These are phyloP conservation scores for Pempheris klunzingeri DNA, from an alignment of 2,797 vertebrate genomes.

Conservation along the genomic window DNA sequence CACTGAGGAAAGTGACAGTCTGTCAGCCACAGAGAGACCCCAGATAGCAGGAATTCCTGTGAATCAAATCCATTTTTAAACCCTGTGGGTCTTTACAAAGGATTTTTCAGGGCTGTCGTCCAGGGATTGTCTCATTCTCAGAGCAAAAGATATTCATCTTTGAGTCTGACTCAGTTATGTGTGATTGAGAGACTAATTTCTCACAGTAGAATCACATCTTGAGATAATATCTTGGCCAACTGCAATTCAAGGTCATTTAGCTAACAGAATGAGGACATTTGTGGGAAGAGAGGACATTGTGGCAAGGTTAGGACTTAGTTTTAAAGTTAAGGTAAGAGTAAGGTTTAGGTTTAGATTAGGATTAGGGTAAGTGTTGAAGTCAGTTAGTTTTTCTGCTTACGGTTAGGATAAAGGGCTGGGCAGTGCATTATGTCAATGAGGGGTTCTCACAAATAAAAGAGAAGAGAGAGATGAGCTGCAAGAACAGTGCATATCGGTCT, in stretches of 20 bases:
- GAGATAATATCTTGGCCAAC: slow-evolving; percentile 20
- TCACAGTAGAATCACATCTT: slow-evolving; percentile 33
- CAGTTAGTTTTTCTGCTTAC: too few species aligned
- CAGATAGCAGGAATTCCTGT: slow-evolving; percentile 55
- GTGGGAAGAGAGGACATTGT: too few species aligned
- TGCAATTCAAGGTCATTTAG: slow-evolving; percentile 16
- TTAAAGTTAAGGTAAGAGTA: too few species aligned
- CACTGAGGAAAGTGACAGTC: slow-evolving; percentile 40
- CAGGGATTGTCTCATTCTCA: slow-evolving; percentile 44
- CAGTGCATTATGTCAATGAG: too few species aligned
- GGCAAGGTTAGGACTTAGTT: too few species aligned
- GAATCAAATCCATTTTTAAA: slow-evolving; percentile 50
- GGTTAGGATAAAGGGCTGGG: too few species aligned
- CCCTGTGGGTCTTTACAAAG: slow-evolving; percentile 24
- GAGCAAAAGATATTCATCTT: slow-evolving; percentile 24
- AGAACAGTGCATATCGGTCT: slow-evolving; percentile 9
- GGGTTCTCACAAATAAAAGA: too few species aligned
- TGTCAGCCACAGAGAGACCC: slow-evolving; percentile 43
- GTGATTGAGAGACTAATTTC: slow-evolving; percentile 34
- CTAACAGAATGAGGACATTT: too few species aligned
- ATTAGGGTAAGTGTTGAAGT: too few species aligned
- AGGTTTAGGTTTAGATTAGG: too few species aligned
- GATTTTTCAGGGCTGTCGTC: slow-evolving; percentile 25
- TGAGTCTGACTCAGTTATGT: slow-evolving; percentile 11
- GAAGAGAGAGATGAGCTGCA: too few species aligned